These are phyloP conservation scores for Phylloscopus trochiloides DNA, from an alignment of 2,113 vertebrate species.

Conservation along the genomic window DNA sequence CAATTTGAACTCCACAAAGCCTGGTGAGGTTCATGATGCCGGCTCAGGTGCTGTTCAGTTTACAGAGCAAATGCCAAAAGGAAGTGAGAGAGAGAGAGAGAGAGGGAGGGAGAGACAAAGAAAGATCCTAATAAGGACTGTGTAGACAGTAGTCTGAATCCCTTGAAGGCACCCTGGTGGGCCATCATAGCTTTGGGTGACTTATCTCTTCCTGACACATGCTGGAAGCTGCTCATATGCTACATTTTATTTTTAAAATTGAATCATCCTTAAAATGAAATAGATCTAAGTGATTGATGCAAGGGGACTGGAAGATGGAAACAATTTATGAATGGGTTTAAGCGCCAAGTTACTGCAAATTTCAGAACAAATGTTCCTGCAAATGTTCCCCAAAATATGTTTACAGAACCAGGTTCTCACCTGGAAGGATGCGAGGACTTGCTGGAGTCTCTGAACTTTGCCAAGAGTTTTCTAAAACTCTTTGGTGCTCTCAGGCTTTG, in stretches of 20 bases:
- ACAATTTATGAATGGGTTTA: neutral
- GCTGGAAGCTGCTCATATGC: neutral
- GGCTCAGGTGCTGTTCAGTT: slow-evolving; percentile 43
- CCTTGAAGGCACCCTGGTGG: slow-evolving; percentile 51
- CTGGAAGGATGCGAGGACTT: neutral
- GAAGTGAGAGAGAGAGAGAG: slow-evolving; percentile 43
- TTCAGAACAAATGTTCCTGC: neutral
- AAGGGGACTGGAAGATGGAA: neutral
- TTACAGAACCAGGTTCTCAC: neutral
- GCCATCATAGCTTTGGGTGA: slow-evolving; percentile 26
- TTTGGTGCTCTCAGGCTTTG: neutral
- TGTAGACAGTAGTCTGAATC: neutral
- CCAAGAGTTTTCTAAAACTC: neutral
- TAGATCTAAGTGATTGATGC: neutral
- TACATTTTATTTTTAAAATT: slow-evolving; percentile 53
- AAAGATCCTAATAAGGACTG: slow-evolving; percentile 35
- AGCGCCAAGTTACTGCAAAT: neutral
- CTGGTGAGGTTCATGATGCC: neutral
- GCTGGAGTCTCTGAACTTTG: neutral
- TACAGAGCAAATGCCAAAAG: slow-evolving; percentile 22
- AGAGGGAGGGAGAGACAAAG: neutral
- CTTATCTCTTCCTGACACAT: slow-evolving; percentile 66
- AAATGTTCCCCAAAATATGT: neutral
- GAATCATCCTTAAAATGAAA: neutral
- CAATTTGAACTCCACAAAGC: slow-evolving; percentile 30